Evolutionary conservation across 2,113 vertebrate genomes (phyloP), one percentile per base, ranked within the genome.

Genomic region (Erythrocercus mccallii): DNA sequence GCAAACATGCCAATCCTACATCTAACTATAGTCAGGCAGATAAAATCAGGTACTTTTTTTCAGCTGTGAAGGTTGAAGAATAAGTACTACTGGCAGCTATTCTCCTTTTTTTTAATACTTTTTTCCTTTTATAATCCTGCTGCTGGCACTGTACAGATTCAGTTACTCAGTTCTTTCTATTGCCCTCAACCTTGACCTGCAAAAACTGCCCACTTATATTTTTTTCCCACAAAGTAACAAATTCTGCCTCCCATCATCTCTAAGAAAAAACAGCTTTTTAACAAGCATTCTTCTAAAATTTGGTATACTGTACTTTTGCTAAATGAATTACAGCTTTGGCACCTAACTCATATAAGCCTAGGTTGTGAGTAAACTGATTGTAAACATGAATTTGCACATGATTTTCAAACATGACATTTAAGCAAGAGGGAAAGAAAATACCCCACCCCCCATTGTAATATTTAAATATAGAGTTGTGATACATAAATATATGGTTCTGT

Each of bases 161-260:
- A 94, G 90, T 87, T 80, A 64, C 85, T 96, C 93, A 68, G 66
- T 83, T 92, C 86, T 94, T 96, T 92, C 79, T 77, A 4, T 1
- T 96, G 97, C 96, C 96, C 94, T 92, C 94, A 95, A 87, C 89
- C 90, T 81, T 96, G 93, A 96, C 94, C 95, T 97, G 64, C 60
- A 50, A 87, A 85, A 84, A 87, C 93, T 94, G 91, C 54, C 95
- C 93, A 93, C 94, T 86, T 79, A 92, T 28, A 74, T 81, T 94
- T 92, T 96, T 90, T 90, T 83, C 44, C 84, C 72, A 89, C 66
- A 79, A 86, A 92, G 76, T 54, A 74, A 81, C 24, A 86, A 85
- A 95, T 73, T 74, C 61, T 86, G 44, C 38, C 40, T 88, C n/a
- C 5, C 24, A 78, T 87, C 61, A 86, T 86, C 69, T 86, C 31